Base-by-base conservation (phyloP, 64 coral and sea anemone genomes). In the Hydrozoanthus tunicans region DNA sequence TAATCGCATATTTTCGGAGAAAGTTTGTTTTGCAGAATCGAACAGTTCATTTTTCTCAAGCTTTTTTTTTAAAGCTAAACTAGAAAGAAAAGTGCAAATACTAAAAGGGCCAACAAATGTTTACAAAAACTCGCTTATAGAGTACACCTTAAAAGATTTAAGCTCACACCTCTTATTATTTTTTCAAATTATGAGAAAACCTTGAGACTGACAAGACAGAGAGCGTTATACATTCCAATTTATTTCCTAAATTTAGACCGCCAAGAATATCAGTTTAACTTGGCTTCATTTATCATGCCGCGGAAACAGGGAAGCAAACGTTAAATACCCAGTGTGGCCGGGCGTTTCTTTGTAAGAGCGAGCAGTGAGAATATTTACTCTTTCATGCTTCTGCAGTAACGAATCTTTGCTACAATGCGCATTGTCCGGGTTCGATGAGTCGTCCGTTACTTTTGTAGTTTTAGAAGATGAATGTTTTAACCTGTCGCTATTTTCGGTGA, bases 251-350 rank as follows among this genome's bases (percentile, higher is more conserved):
- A 74, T 12, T 74, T 74, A 43, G 12, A 24, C 13, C 68, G 9
- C 6, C 68, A 74, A 43, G 71, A 43, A 51, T 74, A 74, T 74
- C 4, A 11, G 57, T 6, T 60, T 59, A 1, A 5, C 5, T 20
- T 80, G 17, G 57, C 1, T 12, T 74, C 56, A 52, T 58, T 74
- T 13, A 74, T 3, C 25, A 60, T 12, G 10, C 26, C 75, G 55
- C 1, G 79, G 73, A 84, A 91, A 95, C 4, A 99, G 66, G 8
- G 94, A 83, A 13, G 94, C 97, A 81, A 99, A 99, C 11, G 97
- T 99, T n/a, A 99, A 77, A 80, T 93, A 99, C 57, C 97, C 97
- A 24, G 97, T 99, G 67, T 99, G 97, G 1, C 97, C 97, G 14
- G 94, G 92, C 70, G 90, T 94, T 27, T 99, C 92, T 75, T 69